phyloP scores from a whole-genome alignment of 92 coral and sea anemone genomes.

The Umimayanthus chanpuru region DNA sequence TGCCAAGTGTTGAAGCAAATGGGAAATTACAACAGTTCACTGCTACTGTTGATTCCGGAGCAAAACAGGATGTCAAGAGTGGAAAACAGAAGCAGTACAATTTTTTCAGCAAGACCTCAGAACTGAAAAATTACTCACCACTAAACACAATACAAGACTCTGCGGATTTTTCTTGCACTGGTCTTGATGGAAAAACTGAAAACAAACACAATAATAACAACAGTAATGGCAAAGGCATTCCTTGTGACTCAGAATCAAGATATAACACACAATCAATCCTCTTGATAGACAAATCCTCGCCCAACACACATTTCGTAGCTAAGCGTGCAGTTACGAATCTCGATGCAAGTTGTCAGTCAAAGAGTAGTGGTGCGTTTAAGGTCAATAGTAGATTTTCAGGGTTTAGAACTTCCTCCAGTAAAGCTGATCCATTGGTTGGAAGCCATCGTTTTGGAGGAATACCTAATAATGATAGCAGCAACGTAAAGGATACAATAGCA shows the following conservation, averaged over 20 bases:
- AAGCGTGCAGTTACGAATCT: not conserved
- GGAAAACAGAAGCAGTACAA: not conserved
- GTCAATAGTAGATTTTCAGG: not conserved
- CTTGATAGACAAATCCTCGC: conserved; percentile 3
- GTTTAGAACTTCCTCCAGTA: conserved; percentile 14
- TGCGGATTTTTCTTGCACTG: not conserved
- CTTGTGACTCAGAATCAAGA: not conserved
- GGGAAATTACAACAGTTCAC: no score
- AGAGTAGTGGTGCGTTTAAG: not conserved
- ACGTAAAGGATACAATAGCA: not conserved
- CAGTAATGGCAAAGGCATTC: not conserved
- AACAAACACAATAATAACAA: not conserved
- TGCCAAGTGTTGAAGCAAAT: not conserved
- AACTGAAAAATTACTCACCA: not conserved
- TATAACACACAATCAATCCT: not conserved
- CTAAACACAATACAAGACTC: not conserved
- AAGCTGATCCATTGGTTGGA: not conserved
- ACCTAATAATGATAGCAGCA: not conserved
- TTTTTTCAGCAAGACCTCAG: not conserved
- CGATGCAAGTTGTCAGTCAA: not conserved
- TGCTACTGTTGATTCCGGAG: not conserved
- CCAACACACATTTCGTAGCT: not conserved
- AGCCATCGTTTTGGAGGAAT: not conserved
- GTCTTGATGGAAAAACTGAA: not conserved
- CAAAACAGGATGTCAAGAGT: not conserved